Conservation (phyloP, 2,888 invertebrate species). For the Cryptocheilus praepositus region DNA sequence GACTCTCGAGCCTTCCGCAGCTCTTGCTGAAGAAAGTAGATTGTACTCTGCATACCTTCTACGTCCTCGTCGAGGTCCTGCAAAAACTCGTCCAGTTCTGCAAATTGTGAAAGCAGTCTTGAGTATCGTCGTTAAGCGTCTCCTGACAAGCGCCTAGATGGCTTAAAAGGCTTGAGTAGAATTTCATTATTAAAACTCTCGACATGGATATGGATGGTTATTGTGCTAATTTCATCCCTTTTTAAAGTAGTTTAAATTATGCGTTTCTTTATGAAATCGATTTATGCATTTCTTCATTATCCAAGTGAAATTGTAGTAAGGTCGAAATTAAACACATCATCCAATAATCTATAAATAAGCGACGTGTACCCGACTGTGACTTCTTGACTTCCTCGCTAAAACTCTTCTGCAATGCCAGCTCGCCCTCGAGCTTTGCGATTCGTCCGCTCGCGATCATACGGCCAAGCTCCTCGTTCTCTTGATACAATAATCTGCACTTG, state of each 20-base stretch:
- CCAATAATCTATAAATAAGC: no score
- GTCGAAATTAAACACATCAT: no score
- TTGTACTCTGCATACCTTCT: slow-evolving; percentile 99
- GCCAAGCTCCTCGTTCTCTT: slow-evolving; percentile 98
- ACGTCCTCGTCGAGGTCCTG: slow-evolving; percentile 98
- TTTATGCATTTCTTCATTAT: no score
- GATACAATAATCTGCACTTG: slow-evolving; percentile 94
- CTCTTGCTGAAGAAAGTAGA: slow-evolving; percentile 94
- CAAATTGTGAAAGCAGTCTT: slow-evolving; percentile 6
- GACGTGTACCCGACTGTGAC: slow-evolving; percentile 88
- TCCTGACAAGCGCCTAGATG: background rate
- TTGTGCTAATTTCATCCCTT: no score
- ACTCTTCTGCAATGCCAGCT: slow-evolving; percentile 94
- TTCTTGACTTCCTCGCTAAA: slow-evolving; percentile 97
- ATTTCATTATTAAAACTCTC: no score
- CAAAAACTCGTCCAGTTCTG: slow-evolving; percentile 96
- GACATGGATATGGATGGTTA: no score
- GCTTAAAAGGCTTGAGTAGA: no score
- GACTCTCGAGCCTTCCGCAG: slow-evolving; percentile 88
- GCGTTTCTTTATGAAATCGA: no score
- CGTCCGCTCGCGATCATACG: slow-evolving; percentile 96
- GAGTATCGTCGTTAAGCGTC: background rate
- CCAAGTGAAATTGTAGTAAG: no score
- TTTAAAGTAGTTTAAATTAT: no score
- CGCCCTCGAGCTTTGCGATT: slow-evolving; percentile 96